A percentile compares a stretch with the other conserved stretches of the same genome.
Conservation (phyloP, 2,113 vertebrate genomes). For the Phoenicopterus ruber region DNA sequence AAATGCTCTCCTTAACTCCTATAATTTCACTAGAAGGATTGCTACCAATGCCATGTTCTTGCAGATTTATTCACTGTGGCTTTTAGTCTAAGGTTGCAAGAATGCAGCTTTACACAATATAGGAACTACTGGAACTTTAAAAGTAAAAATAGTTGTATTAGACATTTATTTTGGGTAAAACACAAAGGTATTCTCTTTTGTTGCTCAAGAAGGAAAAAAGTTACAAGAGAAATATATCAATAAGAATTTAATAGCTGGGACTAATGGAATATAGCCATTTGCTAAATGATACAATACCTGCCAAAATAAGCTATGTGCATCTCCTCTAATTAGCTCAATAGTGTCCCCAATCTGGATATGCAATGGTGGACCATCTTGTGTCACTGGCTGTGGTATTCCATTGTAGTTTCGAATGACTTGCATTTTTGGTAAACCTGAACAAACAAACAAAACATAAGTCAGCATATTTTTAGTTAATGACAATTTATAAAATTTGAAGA, state of each 20-base stretch:
- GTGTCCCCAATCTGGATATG: constrained; percentile 88
- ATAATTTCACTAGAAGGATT: background rate
- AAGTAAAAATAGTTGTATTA: background rate
- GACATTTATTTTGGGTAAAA: background rate
- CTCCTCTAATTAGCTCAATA: constrained; percentile 86
- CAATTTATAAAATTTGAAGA: background rate
- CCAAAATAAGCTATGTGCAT: constrained; percentile 92
- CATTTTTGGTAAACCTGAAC: constrained; percentile 92
- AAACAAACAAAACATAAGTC: background rate
- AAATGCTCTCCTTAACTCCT: background rate
- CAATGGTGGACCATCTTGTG: constrained; percentile 79
- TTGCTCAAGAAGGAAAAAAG: background rate
- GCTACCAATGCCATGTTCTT: background rate
- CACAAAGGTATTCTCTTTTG: background rate
- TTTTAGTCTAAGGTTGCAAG: background rate
- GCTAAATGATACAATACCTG: constrained; percentile 77
- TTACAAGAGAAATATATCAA: background rate
- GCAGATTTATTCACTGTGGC: background rate
- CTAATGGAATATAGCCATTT: background rate
- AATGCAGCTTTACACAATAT: background rate
- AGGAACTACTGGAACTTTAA: background rate
- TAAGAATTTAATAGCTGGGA: background rate
- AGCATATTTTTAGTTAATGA: background rate
- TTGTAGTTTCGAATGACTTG: constrained; percentile 86
- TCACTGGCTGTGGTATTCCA: constrained; percentile 80